Conservation (phyloP, 2,888 invertebrate genomes). For the Eristalis tenax region DNA sequence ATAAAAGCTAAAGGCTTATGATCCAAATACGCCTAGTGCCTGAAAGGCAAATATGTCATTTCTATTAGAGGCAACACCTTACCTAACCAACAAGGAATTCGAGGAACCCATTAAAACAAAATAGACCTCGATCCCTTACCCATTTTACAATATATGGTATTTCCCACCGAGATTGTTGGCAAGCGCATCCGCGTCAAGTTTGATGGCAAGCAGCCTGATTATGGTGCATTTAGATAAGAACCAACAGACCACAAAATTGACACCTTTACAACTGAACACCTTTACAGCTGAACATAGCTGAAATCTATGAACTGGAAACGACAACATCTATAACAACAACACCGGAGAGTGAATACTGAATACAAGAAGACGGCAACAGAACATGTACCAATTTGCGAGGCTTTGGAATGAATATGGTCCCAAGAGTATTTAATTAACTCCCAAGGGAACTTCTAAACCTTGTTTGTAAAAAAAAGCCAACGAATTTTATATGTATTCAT, state of each 20-base stretch:
- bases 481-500: too few relatives aligned
- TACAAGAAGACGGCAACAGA: too few relatives aligned
- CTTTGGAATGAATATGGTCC: too few relatives aligned
- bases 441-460: too few relatives aligned
- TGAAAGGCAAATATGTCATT: conserved; percentile 98
- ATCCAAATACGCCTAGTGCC: conserved; percentile 97
- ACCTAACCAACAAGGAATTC: conserved; percentile 99
- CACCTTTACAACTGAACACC: too few relatives aligned
- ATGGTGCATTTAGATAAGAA: conserved; percentile 99
- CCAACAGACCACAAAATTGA: conserved; percentile 99
- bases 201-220: conserved; percentile 96
- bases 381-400: too few relatives aligned
- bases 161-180: conserved; percentile 99
- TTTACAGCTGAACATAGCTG: too few relatives aligned
- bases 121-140: conserved; percentile 91
- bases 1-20: conserved; percentile 94
- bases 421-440: too few relatives aligned
- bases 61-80: conserved; percentile 99
- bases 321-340: too few relatives aligned
- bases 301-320: too few relatives aligned
- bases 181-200: conserved; percentile 97
- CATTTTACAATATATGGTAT: conserved; percentile 97
- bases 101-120: conserved; percentile 89
- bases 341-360: too few relatives aligned
- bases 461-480: too few relatives aligned